A percentile compares a stretch with the other conserved stretches of the same genome.
phyloP scores from a whole-genome alignment of 2,113 vertebrate genomes.

The Turnix velox region DNA sequence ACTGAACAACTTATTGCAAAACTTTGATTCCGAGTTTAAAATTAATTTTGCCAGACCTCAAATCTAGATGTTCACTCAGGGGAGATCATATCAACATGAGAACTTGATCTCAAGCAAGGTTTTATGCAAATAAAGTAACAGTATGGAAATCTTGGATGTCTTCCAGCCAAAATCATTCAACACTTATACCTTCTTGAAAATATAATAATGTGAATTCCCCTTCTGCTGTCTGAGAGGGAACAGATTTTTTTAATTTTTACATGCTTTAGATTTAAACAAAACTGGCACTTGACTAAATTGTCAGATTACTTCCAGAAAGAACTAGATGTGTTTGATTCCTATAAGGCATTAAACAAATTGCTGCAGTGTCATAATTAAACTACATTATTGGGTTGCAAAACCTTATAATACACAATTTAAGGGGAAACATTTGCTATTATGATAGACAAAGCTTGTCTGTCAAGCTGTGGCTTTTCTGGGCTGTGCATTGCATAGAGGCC shows the following conservation, averaged over 20 bases:
- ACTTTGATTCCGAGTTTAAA: background rate
- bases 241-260: background rate
- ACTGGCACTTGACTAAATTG: background rate
- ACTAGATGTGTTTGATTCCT: background rate
- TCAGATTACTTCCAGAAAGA: background rate
- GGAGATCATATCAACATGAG: conserved; percentile 25
- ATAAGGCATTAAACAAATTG: background rate
- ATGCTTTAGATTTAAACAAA: background rate
- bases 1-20: background rate
- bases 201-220: background rate
- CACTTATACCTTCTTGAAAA: background rate
- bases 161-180: background rate
- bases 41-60: background rate
- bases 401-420: background rate
- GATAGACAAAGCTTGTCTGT: conserved; percentile 1
- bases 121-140: background rate
- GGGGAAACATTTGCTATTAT: background rate
- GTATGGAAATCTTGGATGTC: background rate
- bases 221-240: background rate
- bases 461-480: background rate
- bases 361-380: conserved; percentile 3
- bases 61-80: background rate
- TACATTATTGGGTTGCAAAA: background rate
- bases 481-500: background rate
- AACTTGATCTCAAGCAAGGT: background rate